phyloP scores from a whole-genome alignment of 2,888 invertebrate genomes.

The Ormyrus rosae region DNA sequence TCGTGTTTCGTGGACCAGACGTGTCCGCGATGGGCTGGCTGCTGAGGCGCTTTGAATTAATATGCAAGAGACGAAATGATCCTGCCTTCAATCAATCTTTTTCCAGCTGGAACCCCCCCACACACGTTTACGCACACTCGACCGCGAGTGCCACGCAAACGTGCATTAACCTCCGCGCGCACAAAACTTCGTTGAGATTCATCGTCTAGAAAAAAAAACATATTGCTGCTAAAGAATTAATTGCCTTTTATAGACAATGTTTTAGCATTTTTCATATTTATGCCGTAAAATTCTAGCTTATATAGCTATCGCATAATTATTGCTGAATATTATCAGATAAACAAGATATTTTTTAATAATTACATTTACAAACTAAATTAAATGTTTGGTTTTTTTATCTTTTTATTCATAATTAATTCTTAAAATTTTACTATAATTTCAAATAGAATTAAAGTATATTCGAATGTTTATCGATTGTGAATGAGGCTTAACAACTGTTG shows the following conservation, averaged over 20 bases:
- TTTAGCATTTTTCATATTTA: too few relatives aligned
- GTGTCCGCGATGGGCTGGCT: not conserved
- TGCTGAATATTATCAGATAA: too few relatives aligned
- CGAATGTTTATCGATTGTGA: too few relatives aligned
- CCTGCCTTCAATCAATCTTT: constrained; percentile 39
- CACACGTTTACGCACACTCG: constrained; percentile 14
- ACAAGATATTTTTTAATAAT: too few relatives aligned
- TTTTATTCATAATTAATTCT: too few relatives aligned
- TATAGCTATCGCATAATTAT: too few relatives aligned
- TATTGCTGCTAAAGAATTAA: not conserved
- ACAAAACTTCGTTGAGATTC: not conserved
- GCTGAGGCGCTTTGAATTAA: not conserved
- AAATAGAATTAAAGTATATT: too few relatives aligned
- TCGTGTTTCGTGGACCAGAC: constrained; percentile 7
- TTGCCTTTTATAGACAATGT: not conserved
- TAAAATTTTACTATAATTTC: too few relatives aligned
- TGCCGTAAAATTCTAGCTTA: too few relatives aligned
- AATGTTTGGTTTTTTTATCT: too few relatives aligned
- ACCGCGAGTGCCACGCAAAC: constrained; percentile 45
- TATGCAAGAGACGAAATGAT: constrained; percentile 1
- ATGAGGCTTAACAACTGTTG: too few relatives aligned
- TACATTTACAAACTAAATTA: too few relatives aligned
- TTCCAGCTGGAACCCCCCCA: constrained; percentile 47
- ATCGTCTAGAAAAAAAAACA: constrained; percentile 13
- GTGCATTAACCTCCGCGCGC: constrained; percentile 37